phyloP scores from a whole-genome alignment of 1,140 invertebrate genomes.

The Papilio polyxenes region DNA sequence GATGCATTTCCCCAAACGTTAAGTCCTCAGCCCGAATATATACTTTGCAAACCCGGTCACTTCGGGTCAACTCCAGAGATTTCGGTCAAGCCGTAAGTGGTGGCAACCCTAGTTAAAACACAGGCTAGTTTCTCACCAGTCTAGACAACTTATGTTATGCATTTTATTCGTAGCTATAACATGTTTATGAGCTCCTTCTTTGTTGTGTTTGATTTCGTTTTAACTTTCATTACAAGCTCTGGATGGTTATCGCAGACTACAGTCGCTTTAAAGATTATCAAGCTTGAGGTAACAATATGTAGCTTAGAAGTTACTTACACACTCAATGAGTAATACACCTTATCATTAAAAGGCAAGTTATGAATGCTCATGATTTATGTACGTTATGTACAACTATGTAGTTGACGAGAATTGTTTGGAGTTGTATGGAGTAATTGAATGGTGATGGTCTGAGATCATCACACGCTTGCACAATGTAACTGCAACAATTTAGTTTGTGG shows the following conservation, averaged over 20 bases:
- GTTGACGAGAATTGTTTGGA: constrained; percentile 1
- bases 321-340: background rate
- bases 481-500: constrained; percentile 17
- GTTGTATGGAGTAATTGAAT: background rate
- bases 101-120: background rate
- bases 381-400: background rate
- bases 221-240: background rate
- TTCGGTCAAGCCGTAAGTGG: background rate
- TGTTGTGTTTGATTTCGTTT: background rate
- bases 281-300: background rate
- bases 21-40: no score
- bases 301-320: background rate
- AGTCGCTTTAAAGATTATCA: background rate
- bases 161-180: background rate
- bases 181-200: constrained; percentile 18
- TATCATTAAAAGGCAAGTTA: background rate
- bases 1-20: no score
- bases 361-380: background rate
- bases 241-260: background rate
- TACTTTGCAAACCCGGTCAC: background rate
- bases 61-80: background rate
- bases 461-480: constrained; percentile 6
- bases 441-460: constrained; percentile 22
- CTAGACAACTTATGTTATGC: constrained; percentile 26
- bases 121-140: constrained; percentile 16